Base-by-base conservation (phyloP, 1,140 invertebrate species). In the Arctopsyche grandis region DNA sequence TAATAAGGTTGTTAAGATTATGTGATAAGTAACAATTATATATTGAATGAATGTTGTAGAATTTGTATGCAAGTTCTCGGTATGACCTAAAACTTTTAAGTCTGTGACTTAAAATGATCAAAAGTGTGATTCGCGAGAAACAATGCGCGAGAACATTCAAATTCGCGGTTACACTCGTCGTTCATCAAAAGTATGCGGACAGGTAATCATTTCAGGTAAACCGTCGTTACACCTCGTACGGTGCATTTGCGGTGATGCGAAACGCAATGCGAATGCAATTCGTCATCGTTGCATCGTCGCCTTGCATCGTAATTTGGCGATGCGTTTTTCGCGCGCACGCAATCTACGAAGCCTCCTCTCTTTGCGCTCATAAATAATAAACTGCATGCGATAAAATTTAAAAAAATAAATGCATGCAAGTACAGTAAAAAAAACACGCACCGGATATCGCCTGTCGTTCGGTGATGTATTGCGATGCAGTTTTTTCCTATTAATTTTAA, bases 161-260 rank as follows among this genome's bases (percentile, higher is more conserved):
- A 38, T 38, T 38, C 29, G 21, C 16, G 21, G 56, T 60, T 60
- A 21, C 16, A 7, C 16, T 5, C 56, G 19, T 60, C 56, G 16
- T 56, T 14, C 52, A 56, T 56, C 52, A 60, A 60, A 60, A 60
- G 21, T 60, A 21, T 16, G 56, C 56, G 56, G 56, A 60, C 56
- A 60, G 56, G 56, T 60, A 60, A 60, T 60, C 56, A 60, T 60
- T 60, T 19, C 56, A 60, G n/a, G 56, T 16, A 16, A 19, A 21
- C 19, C 56, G 56, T 60, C 56, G 56, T 60, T 60, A 60, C 56
- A 60, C 56, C 56, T 19, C 16, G 56, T 60, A 21, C 21, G 9
- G 16, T 60, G 16, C 19, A 19, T 60, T 60, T 21, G 21, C 48
- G 48, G 12, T 52, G 29, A 7, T 19, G 56, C 14, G 21, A 60